These are phyloP conservation scores for Mesaphorura yosii DNA, from an alignment of 1,140 invertebrate species.

Conservation along the genomic window DNA sequence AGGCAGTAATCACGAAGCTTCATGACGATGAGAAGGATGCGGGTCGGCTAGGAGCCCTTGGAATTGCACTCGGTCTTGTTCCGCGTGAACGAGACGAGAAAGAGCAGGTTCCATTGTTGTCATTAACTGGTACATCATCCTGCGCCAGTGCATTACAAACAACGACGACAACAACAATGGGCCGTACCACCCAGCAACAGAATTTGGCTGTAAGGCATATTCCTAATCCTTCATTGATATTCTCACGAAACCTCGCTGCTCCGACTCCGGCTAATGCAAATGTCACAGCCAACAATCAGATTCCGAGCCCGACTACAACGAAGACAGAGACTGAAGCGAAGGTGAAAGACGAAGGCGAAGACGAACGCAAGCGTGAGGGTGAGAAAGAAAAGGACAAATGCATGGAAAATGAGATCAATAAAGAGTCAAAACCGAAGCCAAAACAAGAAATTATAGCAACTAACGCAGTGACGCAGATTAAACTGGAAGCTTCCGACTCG, in stretches of 20 bases:
- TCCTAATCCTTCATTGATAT: conserved; percentile 35
- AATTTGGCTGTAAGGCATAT: conserved; percentile 37
- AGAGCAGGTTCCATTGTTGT: neutral
- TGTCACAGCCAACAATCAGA: conserved; percentile 2
- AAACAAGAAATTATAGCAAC: too few species aligned
- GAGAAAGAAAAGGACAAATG: neutral
- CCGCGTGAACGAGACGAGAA: neutral
- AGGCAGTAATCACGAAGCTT: too few species aligned
- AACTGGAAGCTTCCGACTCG: too few species aligned
- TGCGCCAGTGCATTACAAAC: neutral
- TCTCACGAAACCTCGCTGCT: conserved; percentile 25
- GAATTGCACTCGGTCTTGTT: conserved; percentile 4
- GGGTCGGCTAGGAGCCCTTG: conserved; percentile 1
- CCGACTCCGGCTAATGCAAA: neutral
- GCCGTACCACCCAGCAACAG: conserved; percentile 31
- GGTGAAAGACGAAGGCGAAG: neutral
- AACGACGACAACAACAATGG: conserved; percentile 7
- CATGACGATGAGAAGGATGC: too few species aligned
- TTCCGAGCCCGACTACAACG: conserved; percentile 5
- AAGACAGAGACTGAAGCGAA: neutral
- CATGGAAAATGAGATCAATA: neutral
- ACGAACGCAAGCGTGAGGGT: neutral
- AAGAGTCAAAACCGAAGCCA: too few species aligned
- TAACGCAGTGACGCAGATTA: too few species aligned
- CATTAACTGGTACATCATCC: neutral